A percentile compares a stretch with the other conserved stretches of the same genome.
phyloP scores from a whole-genome alignment of 2,113 vertebrate species.

The Hystrix cristata region DNA sequence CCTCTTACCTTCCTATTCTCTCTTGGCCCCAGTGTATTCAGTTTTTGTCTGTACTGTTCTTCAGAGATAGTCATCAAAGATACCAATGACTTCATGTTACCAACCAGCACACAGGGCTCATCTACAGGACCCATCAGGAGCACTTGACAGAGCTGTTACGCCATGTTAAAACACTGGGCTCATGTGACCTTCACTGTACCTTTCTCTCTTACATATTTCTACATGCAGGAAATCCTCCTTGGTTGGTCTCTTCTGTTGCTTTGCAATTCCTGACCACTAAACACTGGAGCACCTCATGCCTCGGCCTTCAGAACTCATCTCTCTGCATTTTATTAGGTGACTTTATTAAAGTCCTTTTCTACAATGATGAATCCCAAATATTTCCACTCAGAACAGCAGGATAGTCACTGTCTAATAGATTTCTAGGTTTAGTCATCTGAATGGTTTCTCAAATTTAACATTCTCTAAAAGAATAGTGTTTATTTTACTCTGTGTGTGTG shows the following conservation, averaged over 20 bases:
- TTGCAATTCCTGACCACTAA: not conserved
- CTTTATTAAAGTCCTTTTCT: not conserved
- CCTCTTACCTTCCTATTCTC: not conserved
- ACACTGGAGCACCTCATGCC: not conserved
- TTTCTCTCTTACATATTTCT: not conserved
- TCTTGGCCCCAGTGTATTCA: not conserved
- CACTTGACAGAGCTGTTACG: not conserved
- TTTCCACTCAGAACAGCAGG: not conserved
- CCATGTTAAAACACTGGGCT: not conserved
- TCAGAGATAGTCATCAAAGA: not conserved
- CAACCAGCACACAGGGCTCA: not conserved
- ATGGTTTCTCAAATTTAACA: conserved; percentile 12
- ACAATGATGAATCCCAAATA: not conserved
- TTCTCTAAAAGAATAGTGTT: conserved; percentile 4
- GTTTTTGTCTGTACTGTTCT: not conserved
- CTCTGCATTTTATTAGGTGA: not conserved
- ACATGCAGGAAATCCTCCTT: not conserved
- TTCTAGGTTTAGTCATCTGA: not conserved
- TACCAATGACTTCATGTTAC: not conserved
- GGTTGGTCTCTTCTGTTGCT: not conserved
- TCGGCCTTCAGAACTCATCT: not conserved
- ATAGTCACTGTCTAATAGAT: not conserved
- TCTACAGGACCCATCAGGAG: not conserved
- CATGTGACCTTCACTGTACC: not conserved
- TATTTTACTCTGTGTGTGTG: not conserved